A percentile compares a stretch with the other conserved stretches of the same genome.
Evolutionary conservation across 2,888 invertebrate genomes (phyloP).

Genomic region (Leuctra nigra): DNA sequence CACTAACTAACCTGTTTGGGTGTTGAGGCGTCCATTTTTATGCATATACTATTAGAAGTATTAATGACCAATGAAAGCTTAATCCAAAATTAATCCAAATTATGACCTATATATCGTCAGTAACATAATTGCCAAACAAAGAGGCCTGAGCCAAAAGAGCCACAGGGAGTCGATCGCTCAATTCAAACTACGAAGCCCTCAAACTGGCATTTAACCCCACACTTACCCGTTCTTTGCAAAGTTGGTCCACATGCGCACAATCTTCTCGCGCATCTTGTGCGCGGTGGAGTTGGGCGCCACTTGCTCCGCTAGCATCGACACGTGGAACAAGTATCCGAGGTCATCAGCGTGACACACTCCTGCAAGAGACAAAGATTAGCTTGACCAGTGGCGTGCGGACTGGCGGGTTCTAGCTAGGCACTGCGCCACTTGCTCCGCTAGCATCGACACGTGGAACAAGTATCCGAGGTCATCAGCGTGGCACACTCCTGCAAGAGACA

Average conservation of each 20-base stretch:
- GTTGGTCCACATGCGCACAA: conserved; percentile 23
- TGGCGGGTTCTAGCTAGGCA: no score
- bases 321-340: conserved; percentile 23
- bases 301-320: neutral
- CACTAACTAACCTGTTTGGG: no score
- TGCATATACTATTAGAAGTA: no score
- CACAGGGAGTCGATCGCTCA: neutral
- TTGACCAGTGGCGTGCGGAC: no score
- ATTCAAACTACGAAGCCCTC: neutral
- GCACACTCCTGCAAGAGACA: conserved; percentile 25
- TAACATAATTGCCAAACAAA: no score
- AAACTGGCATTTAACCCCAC: neutral
- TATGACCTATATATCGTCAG: no score
- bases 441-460: conserved; percentile 18
- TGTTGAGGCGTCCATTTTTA: no score
- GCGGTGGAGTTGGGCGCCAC: conserved; percentile 8
- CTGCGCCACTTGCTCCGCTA: neutral
- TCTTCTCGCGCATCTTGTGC: neutral
- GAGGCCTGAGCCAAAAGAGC: no score
- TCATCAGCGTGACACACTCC: conserved; percentile 25
- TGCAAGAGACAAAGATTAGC: no score
- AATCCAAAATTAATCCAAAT: no score
- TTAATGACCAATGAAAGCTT: no score
- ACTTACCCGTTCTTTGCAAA: conserved; percentile 26
- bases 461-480: conserved; percentile 27